phyloP scores from a whole-genome alignment of 2,797 vertebrate genomes.

The Microctenopoma steveboyesi region DNA sequence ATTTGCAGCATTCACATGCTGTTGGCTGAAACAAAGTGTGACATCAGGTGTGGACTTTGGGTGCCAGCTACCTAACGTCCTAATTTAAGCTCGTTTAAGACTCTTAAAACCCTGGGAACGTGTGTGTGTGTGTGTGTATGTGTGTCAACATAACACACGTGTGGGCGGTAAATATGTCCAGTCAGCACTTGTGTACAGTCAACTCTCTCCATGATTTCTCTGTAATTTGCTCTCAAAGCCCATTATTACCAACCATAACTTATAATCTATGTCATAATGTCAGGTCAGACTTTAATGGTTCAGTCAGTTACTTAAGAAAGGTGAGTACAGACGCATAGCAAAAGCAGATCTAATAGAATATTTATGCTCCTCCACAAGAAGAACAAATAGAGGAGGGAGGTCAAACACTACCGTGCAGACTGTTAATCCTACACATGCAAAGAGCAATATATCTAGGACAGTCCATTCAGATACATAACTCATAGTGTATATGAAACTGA shows the following conservation, averaged over 20 bases:
- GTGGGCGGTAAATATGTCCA: constrained; percentile 48
- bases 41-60: constrained; percentile 22
- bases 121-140: constrained; percentile 8
- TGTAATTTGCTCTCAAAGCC: constrained; percentile 11
- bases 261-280: constrained; percentile 20
- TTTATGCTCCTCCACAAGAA: constrained; percentile 57
- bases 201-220: constrained; percentile 32
- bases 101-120: constrained; percentile 57
- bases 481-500: background rate
- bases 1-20: constrained; percentile 5
- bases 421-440: constrained; percentile 16
- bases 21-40: background rate
- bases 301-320: background rate
- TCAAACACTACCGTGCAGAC: constrained; percentile 39
- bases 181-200: constrained; percentile 46
- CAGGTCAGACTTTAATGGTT: constrained; percentile 20
- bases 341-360: constrained; percentile 53
- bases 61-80: constrained; percentile 40
- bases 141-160: constrained; percentile 46
- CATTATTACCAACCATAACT: constrained; percentile 40
- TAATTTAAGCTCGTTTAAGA: constrained; percentile 71
- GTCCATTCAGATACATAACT: background rate
- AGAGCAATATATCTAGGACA: constrained; percentile 14
- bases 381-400: constrained; percentile 24
- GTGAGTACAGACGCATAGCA: constrained; percentile 15